phyloP scores from a whole-genome alignment of 1,140 invertebrate genomes.

The Brachionus calyciflorus region DNA sequence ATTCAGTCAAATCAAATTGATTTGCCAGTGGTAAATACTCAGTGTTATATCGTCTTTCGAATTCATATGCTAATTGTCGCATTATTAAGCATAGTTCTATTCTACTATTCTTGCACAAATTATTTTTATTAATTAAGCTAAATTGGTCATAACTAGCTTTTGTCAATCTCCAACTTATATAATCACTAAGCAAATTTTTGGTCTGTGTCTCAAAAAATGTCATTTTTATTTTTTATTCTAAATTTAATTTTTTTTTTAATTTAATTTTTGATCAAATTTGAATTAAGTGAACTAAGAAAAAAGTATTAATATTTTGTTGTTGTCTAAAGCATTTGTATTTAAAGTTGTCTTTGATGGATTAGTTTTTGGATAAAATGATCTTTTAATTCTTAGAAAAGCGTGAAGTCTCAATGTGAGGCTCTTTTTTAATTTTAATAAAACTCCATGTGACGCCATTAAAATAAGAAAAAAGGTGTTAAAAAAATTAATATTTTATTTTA shows the following conservation, averaged over 20 bases:
- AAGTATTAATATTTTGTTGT: no score
- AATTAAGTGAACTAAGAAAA: no score
- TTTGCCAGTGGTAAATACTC: neutral
- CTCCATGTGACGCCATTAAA: no score
- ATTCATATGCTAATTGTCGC: conserved; percentile 13
- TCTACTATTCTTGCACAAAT: neutral
- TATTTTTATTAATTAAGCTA: neutral
- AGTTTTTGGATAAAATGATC: no score
- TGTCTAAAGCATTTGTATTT: no score
- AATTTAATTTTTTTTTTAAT: neutral
- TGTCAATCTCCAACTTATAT: conserved; percentile 2
- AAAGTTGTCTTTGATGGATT: no score
- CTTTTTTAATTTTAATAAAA: no score
- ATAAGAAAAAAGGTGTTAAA: no score
- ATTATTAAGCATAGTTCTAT: neutral
- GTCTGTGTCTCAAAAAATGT: neutral
- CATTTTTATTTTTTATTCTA: neutral
- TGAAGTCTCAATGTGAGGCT: no score
- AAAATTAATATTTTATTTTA: no score
- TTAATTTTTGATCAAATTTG: no score
- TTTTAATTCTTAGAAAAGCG: no score
- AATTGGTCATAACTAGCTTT: neutral
- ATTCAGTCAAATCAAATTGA: conserved; percentile 5
- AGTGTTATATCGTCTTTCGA: neutral
- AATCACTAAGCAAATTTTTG: neutral